phyloP scores from a whole-genome alignment of 2,888 invertebrate genomes.

The Piscicola geometra region DNA sequence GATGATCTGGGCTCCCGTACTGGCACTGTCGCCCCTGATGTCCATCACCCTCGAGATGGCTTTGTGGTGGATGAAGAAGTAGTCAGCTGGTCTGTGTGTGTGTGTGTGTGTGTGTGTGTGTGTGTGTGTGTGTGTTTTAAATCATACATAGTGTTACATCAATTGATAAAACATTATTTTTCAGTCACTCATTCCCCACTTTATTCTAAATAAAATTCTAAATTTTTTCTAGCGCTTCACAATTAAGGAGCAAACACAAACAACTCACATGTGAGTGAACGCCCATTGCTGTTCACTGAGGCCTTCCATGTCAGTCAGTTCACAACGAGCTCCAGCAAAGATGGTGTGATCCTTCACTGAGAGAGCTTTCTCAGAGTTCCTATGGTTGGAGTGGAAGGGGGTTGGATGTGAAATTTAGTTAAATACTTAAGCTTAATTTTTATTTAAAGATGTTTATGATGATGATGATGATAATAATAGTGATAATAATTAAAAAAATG shows the following conservation, averaged over 20 bases:
- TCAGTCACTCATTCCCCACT: no score
- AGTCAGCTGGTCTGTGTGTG: conserved; percentile 33
- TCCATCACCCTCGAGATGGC: conserved; percentile 29
- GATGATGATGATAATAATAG: no score
- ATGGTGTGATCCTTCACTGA: background rate
- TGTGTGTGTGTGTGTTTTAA: background rate
- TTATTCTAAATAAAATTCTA: no score
- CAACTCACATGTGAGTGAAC: conserved; percentile 15
- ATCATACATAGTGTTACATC: background rate
- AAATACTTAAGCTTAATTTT: no score
- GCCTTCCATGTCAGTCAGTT: background rate
- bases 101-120: no score
- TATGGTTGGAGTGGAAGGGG: no score
- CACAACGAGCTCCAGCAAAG: background rate
- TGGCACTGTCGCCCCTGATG: conserved; percentile 27
- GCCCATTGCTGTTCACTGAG: conserved; percentile 29
- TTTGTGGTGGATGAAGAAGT: conserved; percentile 34
- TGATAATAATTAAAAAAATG: no score
- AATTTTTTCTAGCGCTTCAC: no score
- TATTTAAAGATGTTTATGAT: no score
- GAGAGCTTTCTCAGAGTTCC: conserved; percentile 11
- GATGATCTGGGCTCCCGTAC: conserved; percentile 26
- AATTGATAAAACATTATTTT: background rate
- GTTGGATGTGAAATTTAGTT: no score
- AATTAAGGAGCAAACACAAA: no score